Evolutionary conservation across 2,113 vertebrate genomes (phyloP), one percentile per base, ranked within the genome.

Genomic region (Corythoichthys haematopterus): DNA sequence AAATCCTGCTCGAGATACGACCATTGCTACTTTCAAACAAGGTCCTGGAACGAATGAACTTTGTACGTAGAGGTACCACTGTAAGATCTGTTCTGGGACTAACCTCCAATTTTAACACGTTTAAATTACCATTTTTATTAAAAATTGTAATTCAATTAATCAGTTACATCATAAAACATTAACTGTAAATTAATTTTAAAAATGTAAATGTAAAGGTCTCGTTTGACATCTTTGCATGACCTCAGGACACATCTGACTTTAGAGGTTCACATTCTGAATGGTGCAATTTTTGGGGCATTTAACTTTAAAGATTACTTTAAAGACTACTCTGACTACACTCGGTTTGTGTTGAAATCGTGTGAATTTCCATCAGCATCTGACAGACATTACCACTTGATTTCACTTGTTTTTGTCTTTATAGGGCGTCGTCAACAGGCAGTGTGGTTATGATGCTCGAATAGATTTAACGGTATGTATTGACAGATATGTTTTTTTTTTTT

Each of bases 401-500:
- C 68, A 56, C 48, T 33, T 53, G 66, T 52, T n/a, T 52, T 46
- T 38, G 40, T 65, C 43, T 72, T 80, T 95, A 94, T 93, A 94
- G 78, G 95, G 96, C 67, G 94, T 96, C 67, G 91, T 94, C 75
- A 96, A 95, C 82, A 96, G 94, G 0, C 95, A 97, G 82, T 96
- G 94, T 77, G 95, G 95, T 78, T 96, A 96, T 12, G 95, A 96
- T 64, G 91, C 96, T 62, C 93, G 94, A 45, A 91, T 85, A 73
- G 77, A 93, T 43, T 43, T 43, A 81, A 70, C 72, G 91, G 95
- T 95, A 71, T 84, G 94, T 83, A 64, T 76, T 43, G 57, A 20
- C 40, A 50, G 2, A 43, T 6, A 3, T 20, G 0, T 33, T 64
- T 52, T 14, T 13, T 6, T 13, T 0, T 14, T 12, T 14, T 16